Percentiles rank a stretch among this genome's conserved stretches.
Conservation (phyloP, 2,113 vertebrate genomes). For the Pachyramphus minor region DNA sequence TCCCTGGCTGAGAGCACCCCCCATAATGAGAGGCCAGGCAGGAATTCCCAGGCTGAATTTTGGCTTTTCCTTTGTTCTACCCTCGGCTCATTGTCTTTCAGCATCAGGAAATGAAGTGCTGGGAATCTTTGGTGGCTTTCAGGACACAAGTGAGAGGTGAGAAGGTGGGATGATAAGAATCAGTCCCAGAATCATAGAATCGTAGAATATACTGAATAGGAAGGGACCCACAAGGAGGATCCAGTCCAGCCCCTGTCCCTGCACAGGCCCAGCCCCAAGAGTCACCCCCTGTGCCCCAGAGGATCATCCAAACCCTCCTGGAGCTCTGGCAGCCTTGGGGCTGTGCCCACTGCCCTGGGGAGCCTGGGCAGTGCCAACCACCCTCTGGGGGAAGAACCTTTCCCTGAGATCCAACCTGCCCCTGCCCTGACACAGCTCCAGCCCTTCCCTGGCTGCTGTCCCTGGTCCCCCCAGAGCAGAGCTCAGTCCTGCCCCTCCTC, state of each 20-base stretch:
- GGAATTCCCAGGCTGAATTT: accelerated
- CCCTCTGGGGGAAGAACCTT: background rate
- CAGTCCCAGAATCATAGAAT: background rate
- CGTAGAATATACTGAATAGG: background rate
- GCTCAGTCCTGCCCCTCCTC: background rate
- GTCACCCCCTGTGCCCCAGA: background rate
- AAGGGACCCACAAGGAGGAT: background rate
- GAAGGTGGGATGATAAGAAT: background rate
- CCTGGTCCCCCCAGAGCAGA: background rate
- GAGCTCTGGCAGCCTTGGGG: background rate
- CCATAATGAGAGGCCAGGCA: accelerated
- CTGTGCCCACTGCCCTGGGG: background rate
- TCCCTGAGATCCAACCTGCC: background rate
- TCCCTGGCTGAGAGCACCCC: background rate
- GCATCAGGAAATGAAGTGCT: background rate
- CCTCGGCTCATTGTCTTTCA: background rate
- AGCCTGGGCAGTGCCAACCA: background rate
- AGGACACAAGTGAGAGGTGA: background rate
- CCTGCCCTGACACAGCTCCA: background rate
- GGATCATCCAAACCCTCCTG: background rate
- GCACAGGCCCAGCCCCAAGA: background rate
- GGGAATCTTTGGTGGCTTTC: background rate
- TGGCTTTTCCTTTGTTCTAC: background rate
- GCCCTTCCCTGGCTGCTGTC: background rate
- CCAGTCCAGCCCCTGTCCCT: background rate